Percentiles rank a stretch among this genome's conserved stretches.
phyloP scores from a whole-genome alignment of 37 sponge, comb jelly and placozoan genomes.

The Haliclona indistincta region DNA sequence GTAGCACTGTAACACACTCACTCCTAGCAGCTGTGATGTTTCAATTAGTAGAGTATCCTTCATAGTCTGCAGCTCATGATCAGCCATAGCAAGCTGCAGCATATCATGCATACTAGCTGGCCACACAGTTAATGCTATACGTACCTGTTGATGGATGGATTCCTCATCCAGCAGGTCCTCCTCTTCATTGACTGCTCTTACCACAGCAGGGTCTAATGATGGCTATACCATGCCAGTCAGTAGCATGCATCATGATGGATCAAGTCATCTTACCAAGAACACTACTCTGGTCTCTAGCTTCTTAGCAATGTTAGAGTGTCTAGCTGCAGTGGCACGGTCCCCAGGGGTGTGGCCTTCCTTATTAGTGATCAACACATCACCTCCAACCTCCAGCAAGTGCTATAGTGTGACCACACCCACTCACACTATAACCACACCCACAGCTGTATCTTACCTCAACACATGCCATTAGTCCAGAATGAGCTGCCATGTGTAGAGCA shows the following conservation, averaged over 20 bases:
- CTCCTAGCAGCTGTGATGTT: conserved; percentile 85
- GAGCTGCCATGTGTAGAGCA: conserved; percentile 63
- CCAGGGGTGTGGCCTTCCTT: conserved; percentile 67
- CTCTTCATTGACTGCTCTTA: too few relatives aligned
- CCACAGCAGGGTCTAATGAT: too few relatives aligned
- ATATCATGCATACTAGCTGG: too few relatives aligned
- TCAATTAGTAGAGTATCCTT: conserved; percentile 86
- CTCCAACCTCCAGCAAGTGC: conserved; percentile 47
- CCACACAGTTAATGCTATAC: too few relatives aligned
- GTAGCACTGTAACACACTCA: conserved; percentile 15
- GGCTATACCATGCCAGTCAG: neutral
- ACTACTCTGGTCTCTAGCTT: conserved; percentile 81
- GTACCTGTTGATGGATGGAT: too few relatives aligned
- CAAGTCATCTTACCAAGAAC: conserved; percentile 61
- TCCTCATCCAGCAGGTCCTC: too few relatives aligned
- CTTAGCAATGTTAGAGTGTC: conserved; percentile 55
- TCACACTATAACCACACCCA: too few relatives aligned
- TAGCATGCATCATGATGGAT: neutral
- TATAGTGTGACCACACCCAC: conserved; percentile 10
- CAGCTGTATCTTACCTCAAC: conserved; percentile 53
- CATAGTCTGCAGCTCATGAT: conserved; percentile 65
- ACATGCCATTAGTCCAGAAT: conserved; percentile 47
- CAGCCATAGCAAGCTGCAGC: conserved; percentile 47
- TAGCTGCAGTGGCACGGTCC: conserved; percentile 50
- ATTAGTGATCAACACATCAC: conserved; percentile 65